Evolutionary conservation across 2,113 vertebrate species (phyloP).

Genomic region (Phoenicopterus ruber): DNA sequence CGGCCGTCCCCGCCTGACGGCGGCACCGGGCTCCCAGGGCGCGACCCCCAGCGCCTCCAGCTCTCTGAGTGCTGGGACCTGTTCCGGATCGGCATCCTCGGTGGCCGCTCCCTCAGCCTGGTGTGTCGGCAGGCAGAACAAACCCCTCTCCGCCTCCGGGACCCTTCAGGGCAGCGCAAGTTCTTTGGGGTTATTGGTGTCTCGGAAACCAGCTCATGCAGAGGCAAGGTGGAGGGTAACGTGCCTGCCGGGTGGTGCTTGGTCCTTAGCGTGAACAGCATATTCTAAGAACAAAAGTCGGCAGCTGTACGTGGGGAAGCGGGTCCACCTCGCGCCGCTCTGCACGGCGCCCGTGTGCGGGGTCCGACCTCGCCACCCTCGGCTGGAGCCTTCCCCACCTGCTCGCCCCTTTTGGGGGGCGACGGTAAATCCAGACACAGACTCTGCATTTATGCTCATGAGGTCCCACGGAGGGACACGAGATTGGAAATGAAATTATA

Average conservation of each 20-base stretch:
- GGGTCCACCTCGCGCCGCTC: neutral
- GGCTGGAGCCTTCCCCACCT: neutral
- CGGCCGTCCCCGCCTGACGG: neutral
- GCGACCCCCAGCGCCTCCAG: neutral
- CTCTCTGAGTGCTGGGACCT: neutral
- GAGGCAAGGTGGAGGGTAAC: neutral
- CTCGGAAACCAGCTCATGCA: neutral
- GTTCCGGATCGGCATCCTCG: too few relatives aligned
- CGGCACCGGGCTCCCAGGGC: neutral
- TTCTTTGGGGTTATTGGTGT: neutral
- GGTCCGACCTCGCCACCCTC: rapidly evolving
- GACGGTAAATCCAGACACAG: neutral
- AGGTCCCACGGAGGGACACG: neutral
- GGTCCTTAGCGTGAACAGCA: neutral
- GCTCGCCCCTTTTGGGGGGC: too few relatives aligned
- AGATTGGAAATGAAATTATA: neutral
- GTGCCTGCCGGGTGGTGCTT: neutral
- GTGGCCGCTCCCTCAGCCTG: neutral
- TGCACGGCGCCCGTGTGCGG: rapidly evolving
- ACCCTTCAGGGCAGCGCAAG: rapidly evolving
- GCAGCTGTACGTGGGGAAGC: neutral
- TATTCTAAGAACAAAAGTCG: neutral
- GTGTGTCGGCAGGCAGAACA: neutral
- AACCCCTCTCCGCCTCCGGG: neutral
- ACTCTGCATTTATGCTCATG: neutral